Evolutionary conservation across 2,113 vertebrate genomes (phyloP).

Genomic region (Prinia subflava): DNA sequence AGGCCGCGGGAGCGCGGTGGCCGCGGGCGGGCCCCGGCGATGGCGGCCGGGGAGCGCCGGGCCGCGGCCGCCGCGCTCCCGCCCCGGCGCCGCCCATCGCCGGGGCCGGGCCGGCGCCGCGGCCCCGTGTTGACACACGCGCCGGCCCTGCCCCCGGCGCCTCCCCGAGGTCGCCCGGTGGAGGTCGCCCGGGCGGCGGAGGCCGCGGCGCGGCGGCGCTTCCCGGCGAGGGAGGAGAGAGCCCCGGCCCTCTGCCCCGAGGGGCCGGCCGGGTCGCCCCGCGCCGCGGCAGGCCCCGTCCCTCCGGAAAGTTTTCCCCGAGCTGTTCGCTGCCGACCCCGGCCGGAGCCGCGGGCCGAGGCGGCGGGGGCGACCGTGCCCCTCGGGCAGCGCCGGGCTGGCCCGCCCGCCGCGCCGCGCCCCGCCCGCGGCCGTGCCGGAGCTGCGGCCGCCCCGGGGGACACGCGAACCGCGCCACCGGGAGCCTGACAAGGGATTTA

Average conservation of each 20-base stretch:
- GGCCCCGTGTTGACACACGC: too few species aligned
- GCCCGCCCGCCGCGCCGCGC: neutral
- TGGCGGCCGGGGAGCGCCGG: too few species aligned
- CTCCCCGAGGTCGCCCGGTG: too few species aligned
- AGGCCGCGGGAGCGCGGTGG: neutral
- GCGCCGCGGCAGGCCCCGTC: neutral
- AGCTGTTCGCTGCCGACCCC: neutral
- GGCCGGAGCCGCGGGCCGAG: neutral
- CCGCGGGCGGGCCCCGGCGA: neutral
- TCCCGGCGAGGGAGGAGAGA: neutral
- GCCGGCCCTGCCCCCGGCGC: too few species aligned
- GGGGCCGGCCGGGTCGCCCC: neutral
- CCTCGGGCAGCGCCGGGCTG: neutral
- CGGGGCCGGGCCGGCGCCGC: too few species aligned
- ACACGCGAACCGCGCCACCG: neutral
- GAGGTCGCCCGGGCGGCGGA: neutral
- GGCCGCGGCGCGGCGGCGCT: neutral
- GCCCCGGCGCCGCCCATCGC: too few species aligned
- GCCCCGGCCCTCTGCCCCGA: neutral
- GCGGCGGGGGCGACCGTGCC: neutral
- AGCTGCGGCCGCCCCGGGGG: neutral
- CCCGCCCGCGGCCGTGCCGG: neutral
- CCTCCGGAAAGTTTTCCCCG: neutral
- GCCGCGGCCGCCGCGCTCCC: too few species aligned
- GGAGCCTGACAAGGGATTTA: neutral